A percentile compares a stretch with the other conserved stretches of the same genome.
Conservation (phyloP, 2,888 invertebrate genomes). For the Rutpela maculata region DNA sequence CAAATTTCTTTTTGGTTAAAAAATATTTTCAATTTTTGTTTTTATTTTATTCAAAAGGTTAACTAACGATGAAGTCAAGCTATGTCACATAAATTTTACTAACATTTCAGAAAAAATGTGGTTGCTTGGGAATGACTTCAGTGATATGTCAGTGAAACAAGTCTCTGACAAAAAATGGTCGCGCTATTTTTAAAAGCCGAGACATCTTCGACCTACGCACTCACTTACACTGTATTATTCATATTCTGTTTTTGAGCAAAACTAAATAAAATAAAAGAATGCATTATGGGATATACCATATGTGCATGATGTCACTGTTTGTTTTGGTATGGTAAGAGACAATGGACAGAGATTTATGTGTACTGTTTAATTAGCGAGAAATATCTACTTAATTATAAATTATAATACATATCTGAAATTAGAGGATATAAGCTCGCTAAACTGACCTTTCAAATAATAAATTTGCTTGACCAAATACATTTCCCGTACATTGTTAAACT, state of each 20-base stretch:
- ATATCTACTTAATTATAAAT: background rate
- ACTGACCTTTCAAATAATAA: background rate
- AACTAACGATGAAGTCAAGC: too few species aligned
- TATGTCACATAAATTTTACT: too few species aligned
- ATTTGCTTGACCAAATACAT: background rate
- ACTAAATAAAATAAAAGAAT: background rate
- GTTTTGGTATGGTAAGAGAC: background rate
- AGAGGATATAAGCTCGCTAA: background rate
- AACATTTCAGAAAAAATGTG: too few species aligned
- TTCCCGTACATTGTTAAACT: background rate
- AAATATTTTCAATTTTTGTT: too few species aligned
- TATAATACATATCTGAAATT: background rate
- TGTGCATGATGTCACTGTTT: background rate
- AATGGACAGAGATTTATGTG: background rate
- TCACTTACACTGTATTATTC: too few species aligned
- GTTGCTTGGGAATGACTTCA: too few species aligned
- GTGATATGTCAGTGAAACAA: too few species aligned
- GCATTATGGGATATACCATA: background rate
- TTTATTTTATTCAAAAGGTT: too few species aligned
- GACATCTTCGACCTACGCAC: too few species aligned
- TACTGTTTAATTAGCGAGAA: background rate
- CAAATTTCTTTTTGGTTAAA: too few species aligned
- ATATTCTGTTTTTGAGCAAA: background rate
- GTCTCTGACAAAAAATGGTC: too few species aligned
- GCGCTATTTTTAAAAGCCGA: too few species aligned